Conservation (phyloP, 2,113 vertebrate species). For the Amphiprion percula region DNA sequence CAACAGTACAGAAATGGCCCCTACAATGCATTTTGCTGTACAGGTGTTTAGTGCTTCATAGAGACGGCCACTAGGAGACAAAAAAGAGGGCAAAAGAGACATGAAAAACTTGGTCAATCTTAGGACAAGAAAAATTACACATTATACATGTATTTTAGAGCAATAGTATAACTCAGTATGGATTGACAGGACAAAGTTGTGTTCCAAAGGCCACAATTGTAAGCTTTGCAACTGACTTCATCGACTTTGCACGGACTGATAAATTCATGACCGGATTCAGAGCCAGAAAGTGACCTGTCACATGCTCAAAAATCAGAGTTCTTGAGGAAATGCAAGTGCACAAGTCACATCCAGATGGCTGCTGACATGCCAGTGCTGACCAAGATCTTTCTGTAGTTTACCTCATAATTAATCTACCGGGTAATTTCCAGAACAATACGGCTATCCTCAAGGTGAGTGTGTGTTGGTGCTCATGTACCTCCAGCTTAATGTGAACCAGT, state of each 20-base stretch:
- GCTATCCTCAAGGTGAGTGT: constrained; percentile 40
- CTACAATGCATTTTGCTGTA: neutral
- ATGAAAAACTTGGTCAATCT: too few relatives aligned
- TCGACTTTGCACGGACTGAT: constrained; percentile 10
- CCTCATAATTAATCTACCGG: constrained; percentile 47
- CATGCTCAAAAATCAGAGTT: constrained; percentile 10
- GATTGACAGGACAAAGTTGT: neutral
- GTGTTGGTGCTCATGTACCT: constrained; percentile 12
- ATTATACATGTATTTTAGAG: neutral
- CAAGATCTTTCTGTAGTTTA: constrained; percentile 40
- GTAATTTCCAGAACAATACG: constrained; percentile 17
- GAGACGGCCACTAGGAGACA: neutral
- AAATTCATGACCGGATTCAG: constrained; percentile 20
- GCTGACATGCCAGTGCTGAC: constrained; percentile 28
- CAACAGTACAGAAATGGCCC: neutral
- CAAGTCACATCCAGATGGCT: constrained; percentile 44
- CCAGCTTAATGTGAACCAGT: neutral
- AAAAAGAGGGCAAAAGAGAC: too few relatives aligned
- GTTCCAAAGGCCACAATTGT: neutral
- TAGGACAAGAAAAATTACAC: too few relatives aligned
- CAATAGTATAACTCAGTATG: neutral
- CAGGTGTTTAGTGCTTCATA: neutral
- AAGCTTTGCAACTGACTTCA: constrained; percentile 1
- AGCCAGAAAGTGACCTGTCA: constrained; percentile 1
- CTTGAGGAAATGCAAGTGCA: constrained; percentile 26